Evolutionary conservation across 2,797 vertebrate genomes (phyloP).

Genomic region (Enteromius afrohamiltoni): DNA sequence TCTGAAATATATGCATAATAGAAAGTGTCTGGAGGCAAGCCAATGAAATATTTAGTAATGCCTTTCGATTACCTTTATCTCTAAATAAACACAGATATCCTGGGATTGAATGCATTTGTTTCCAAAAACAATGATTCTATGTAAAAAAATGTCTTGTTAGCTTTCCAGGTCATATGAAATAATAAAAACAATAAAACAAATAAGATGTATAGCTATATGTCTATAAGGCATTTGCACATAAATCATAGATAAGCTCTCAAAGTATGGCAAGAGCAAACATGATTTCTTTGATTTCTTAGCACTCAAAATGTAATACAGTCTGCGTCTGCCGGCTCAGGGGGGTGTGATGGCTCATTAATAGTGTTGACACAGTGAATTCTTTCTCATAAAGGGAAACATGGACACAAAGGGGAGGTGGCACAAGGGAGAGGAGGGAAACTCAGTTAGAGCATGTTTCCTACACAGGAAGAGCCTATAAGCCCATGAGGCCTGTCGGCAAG

Average conservation of each 20-base stretch:
- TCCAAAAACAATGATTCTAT: slow-evolving; percentile 24
- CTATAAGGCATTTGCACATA: slow-evolving; percentile 40
- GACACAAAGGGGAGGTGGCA: slow-evolving; percentile 46
- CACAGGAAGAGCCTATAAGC: slow-evolving; percentile 26
- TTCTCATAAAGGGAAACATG: slow-evolving; percentile 51
- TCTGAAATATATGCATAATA: not conserved
- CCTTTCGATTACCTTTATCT: not conserved
- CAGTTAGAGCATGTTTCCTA: slow-evolving; percentile 48
- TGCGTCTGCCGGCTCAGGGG: slow-evolving; percentile 28
- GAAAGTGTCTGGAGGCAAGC: not conserved
- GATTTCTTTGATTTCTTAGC: slow-evolving; percentile 49
- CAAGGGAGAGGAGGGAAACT: slow-evolving; percentile 40
- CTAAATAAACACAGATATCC: slow-evolving; percentile 46
- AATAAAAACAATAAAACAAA: slow-evolving; percentile 1
- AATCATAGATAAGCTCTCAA: not conserved
- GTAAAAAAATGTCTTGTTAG: not conserved
- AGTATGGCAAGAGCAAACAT: slow-evolving; percentile 32
- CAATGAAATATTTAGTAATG: not conserved
- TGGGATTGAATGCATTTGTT: slow-evolving; percentile 14
- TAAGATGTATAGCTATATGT: not conserved
- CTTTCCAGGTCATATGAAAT: not conserved
- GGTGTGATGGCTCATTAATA: slow-evolving; percentile 50
- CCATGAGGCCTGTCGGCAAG: slow-evolving; percentile 15
- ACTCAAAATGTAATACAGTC: slow-evolving; percentile 41
- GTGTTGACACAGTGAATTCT: slow-evolving; percentile 42